phyloP scores from a whole-genome alignment of 2,888 invertebrate species.

The Brenthis hecate region DNA sequence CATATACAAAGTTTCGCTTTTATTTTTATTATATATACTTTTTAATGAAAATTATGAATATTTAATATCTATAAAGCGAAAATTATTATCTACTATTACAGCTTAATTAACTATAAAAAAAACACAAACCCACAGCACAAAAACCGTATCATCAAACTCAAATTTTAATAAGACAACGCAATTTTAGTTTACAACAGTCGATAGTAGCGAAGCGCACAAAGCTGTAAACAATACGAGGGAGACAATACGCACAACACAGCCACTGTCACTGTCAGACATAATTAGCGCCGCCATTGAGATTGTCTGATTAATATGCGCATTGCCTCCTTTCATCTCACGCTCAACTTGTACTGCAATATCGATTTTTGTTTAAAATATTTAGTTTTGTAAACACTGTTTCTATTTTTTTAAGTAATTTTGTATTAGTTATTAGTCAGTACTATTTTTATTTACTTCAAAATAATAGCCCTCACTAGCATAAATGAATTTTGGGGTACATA shows the following conservation, averaged over 20 bases:
- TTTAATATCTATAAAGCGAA: no score
- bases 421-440: background rate
- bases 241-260: constrained; percentile 65
- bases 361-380: constrained; percentile 37
- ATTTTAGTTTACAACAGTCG: constrained; percentile 36
- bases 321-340: constrained; percentile 63
- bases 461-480: no score
- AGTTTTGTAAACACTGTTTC: constrained; percentile 4
- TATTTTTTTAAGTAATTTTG: constrained; percentile 6
- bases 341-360: constrained; percentile 43
- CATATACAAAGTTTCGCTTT: no score
- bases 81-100: no score
- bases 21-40: no score
- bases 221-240: constrained; percentile 61
- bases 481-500: no score
- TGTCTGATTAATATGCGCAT: constrained; percentile 63
- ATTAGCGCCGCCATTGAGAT: constrained; percentile 75
- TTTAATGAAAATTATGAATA: background rate
- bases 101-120: background rate
- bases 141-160: background rate
- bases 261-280: constrained; percentile 76
- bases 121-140: background rate
- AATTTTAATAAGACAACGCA: constrained; percentile 29
- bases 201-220: constrained; percentile 50
- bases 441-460: no score